phyloP scores from a whole-genome alignment of 2,797 vertebrate species.

The Pangasius krempfi region DNA sequence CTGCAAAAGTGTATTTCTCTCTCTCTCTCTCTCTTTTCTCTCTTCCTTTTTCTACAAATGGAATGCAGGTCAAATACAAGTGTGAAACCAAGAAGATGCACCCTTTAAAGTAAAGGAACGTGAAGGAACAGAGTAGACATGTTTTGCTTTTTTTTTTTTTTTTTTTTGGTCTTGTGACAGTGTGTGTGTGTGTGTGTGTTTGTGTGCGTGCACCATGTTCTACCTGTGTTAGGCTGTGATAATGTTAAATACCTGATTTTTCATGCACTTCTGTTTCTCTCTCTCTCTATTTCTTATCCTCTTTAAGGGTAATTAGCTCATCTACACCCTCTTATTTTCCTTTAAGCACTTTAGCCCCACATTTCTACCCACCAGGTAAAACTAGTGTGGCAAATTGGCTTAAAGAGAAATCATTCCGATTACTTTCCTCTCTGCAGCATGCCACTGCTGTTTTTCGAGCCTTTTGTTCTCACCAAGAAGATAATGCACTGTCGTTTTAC shows the following conservation, averaged over 20 bases:
- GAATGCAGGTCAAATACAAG: slow-evolving; percentile 69
- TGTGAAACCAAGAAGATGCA: slow-evolving; percentile 52
- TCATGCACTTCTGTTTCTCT: not conserved
- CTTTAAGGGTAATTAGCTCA: slow-evolving; percentile 51
- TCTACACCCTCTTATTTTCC: slow-evolving; percentile 45
- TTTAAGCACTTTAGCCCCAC: slow-evolving; percentile 51
- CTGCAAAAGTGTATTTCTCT: slow-evolving; percentile 61
- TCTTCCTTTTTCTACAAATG: slow-evolving; percentile 37
- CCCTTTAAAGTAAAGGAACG: slow-evolving; percentile 32
- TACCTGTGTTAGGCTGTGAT: slow-evolving; percentile 2
- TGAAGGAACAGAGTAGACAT: slow-evolving; percentile 48
- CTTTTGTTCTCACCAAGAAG: slow-evolving; percentile 46
- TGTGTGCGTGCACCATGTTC: slow-evolving; percentile 17
- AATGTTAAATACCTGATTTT: not conserved
- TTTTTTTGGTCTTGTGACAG: slow-evolving; percentile 2
- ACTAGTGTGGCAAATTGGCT: slow-evolving; percentile 54
- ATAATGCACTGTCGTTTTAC: slow-evolving; percentile 43
- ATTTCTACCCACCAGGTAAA: slow-evolving; percentile 50
- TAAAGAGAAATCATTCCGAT: slow-evolving; percentile 56
- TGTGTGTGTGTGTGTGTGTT: not conserved
- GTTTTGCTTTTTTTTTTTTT: slow-evolving; percentile 50
- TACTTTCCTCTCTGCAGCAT: slow-evolving; percentile 46
- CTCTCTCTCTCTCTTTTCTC: slow-evolving; percentile 21
- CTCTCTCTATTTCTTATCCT: slow-evolving; percentile 18
- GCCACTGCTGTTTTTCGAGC: slow-evolving; percentile 27